phyloP scores from a whole-genome alignment of 2,888 invertebrate genomes.

The Phaedon cochleariae region DNA sequence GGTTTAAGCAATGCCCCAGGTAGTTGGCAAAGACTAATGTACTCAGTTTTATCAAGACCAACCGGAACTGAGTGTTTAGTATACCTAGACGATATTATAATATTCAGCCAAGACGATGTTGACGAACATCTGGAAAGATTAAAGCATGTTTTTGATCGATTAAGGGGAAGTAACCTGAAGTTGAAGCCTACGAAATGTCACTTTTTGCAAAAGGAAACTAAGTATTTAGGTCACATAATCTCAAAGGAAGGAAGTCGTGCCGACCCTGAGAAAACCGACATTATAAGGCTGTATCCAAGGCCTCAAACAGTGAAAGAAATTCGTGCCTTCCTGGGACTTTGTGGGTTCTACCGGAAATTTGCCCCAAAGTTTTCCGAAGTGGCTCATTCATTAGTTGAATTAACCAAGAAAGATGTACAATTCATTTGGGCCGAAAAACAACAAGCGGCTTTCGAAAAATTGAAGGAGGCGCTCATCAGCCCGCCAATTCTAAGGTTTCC shows the following conservation, averaged over 20 bases:
- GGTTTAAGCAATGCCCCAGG: too few species aligned
- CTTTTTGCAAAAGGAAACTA: not conserved
- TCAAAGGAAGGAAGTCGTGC: not conserved
- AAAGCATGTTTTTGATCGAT: too few species aligned
- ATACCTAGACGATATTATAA: not conserved
- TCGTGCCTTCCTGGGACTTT: too few species aligned
- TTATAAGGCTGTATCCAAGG: too few species aligned
- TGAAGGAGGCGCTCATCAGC: not conserved
- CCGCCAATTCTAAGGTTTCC: conserved; percentile 26
- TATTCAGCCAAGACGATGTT: conserved; percentile 16
- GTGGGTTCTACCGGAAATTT: too few species aligned
- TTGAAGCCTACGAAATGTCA: too few species aligned
- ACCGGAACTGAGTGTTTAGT: not conserved
- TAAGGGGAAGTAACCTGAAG: too few species aligned
- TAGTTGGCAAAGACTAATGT: too few species aligned
- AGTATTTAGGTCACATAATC: conserved; percentile 12
- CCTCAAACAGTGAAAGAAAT: too few species aligned
- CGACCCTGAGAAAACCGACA: conserved; percentile 7
- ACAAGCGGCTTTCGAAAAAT: not conserved
- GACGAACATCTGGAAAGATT: conserved; percentile 8
- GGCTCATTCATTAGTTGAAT: too few species aligned
- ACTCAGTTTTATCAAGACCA: not conserved
- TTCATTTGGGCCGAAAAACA: not conserved
- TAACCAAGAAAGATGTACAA: too few species aligned
- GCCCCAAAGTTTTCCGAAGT: too few species aligned